A percentile compares a stretch with the other conserved stretches of the same genome.
Conservation (phyloP, 2,797 vertebrate species). For the Spinus pinus region DNA sequence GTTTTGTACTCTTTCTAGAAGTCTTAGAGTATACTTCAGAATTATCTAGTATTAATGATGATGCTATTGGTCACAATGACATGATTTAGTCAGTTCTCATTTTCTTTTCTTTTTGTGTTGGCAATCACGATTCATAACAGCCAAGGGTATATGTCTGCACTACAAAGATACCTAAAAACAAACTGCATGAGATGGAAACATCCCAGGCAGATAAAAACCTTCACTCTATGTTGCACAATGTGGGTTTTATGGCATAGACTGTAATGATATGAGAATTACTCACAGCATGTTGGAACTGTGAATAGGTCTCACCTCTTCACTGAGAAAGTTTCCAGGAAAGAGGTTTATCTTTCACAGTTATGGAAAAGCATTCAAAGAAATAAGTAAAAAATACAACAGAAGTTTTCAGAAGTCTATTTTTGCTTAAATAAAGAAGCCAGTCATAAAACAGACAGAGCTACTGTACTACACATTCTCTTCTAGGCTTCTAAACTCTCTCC, state of each 20-base stretch:
- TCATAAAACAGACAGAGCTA: not conserved
- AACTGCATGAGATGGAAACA: not conserved
- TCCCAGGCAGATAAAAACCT: not conserved
- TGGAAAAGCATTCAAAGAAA: not conserved
- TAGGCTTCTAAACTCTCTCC: not conserved
- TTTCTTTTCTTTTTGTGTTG: not conserved
- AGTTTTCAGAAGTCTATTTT: not conserved
- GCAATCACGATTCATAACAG: rapidly evolving
- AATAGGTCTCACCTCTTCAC: not conserved
- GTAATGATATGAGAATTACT: not conserved
- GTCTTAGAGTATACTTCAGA: not conserved
- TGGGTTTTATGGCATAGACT: not conserved
- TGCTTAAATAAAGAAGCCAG: not conserved
- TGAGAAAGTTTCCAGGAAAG: not conserved
- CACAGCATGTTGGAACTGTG: not conserved
- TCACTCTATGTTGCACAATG: not conserved
- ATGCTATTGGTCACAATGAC: not conserved
- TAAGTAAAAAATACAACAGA: not conserved
- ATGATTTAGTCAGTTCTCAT: not conserved
- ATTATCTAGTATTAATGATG: not conserved
- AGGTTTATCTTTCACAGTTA: not conserved
- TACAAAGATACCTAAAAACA: not conserved
- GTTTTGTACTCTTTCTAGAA: not conserved
- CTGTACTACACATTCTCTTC: not conserved
- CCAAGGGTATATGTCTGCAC: not conserved